Evolutionary conservation across 2,797 vertebrate species (phyloP).

Genomic region (Leucoraja ocellata): DNA sequence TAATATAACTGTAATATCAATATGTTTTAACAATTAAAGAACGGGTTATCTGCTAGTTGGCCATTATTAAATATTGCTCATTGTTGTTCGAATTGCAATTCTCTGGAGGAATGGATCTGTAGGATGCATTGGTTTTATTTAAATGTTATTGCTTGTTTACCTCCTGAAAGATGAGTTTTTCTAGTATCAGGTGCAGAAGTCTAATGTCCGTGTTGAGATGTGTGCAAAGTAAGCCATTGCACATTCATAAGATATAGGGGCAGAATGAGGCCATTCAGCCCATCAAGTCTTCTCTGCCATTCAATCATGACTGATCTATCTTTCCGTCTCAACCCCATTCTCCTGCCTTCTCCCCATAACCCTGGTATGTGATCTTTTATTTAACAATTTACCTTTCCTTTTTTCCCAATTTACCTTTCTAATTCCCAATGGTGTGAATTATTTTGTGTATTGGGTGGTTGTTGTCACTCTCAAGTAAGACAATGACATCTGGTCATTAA

Average conservation of each 20-base stretch:
- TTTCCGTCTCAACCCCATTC: too few relatives aligned
- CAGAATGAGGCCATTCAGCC: too few relatives aligned
- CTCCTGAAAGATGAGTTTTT: neutral
- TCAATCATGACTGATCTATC: too few relatives aligned
- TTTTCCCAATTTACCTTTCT: neutral
- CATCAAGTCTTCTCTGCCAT: too few relatives aligned
- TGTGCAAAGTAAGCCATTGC: neutral
- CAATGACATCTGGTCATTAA: too few relatives aligned
- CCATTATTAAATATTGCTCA: neutral
- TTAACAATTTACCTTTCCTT: neutral
- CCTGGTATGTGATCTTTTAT: too few relatives aligned
- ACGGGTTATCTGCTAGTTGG: too few relatives aligned
- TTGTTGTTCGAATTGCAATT: neutral
- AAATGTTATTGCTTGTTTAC: neutral
- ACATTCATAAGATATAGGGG: too few relatives aligned
- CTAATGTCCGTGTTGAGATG: neutral
- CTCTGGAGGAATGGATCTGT: neutral
- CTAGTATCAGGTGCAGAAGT: neutral
- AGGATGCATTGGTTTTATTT: neutral
- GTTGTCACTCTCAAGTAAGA: too few relatives aligned
- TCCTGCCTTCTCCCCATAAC: too few relatives aligned
- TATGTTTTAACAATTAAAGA: neutral
- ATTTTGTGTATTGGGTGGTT: neutral
- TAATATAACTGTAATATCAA: slow-evolving; percentile 46
- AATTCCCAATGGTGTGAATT: neutral